Conservation (phyloP, 1,140 invertebrate species). For the Papilio machaon region DNA sequence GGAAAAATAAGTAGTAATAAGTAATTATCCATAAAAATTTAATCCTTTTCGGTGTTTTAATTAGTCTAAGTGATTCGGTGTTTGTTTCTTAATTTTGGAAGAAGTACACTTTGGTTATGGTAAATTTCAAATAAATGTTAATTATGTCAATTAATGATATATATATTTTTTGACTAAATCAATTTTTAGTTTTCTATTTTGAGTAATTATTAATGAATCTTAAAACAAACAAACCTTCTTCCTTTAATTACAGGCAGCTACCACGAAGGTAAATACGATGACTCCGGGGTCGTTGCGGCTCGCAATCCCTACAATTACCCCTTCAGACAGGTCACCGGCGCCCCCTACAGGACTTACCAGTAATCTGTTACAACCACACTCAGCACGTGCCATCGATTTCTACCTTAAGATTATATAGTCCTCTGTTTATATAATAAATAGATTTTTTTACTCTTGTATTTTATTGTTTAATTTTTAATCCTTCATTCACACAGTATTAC, state of each 20-base stretch:
- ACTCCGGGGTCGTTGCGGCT: conserved; percentile 48
- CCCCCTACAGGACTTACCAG: conserved; percentile 52
- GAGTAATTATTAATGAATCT: no score
- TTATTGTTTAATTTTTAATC: not conserved
- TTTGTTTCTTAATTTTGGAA: no score
- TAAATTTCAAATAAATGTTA: no score
- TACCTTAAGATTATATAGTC: conserved; percentile 44
- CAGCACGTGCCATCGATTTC: conserved; percentile 38
- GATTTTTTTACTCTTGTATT: conserved; percentile 36
- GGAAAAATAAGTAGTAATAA: no score
- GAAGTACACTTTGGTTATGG: no score
- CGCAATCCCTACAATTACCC: conserved; percentile 54
- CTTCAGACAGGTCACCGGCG: conserved; percentile 41
- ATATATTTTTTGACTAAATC: no score
- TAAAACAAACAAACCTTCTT: not conserved
- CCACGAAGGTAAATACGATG: conserved; percentile 65
- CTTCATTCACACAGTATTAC: not conserved
- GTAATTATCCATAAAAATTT: no score
- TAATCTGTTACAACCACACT: conserved; percentile 33
- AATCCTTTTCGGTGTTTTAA: no score
- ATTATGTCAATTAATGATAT: no score
- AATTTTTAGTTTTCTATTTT: no score
- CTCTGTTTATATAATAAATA: conserved; percentile 51
- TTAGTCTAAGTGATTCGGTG: no score
- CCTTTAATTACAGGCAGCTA: conserved; percentile 68